phyloP scores from a whole-genome alignment of 1,140 invertebrate species.

The Adoxophyes honmai region DNA sequence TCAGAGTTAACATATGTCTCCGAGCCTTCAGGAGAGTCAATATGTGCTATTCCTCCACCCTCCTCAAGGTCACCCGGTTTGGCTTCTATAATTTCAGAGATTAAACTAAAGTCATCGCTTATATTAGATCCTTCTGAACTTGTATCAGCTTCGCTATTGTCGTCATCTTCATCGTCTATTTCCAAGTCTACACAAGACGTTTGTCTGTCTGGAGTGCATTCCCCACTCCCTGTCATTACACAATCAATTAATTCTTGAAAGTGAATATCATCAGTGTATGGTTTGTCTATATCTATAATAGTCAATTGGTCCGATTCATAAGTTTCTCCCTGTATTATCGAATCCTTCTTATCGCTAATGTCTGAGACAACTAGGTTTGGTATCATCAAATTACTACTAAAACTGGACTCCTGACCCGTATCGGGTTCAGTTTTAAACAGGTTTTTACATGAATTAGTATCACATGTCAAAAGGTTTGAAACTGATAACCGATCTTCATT shows the following conservation, averaged over 20 bases:
- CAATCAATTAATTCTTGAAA: slow-evolving; percentile 52
- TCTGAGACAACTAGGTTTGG: slow-evolving; percentile 73
- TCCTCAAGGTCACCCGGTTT: slow-evolving; percentile 77
- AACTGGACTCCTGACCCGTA: slow-evolving; percentile 41
- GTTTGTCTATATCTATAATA: slow-evolving; percentile 80
- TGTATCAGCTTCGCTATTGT: slow-evolving; percentile 20
- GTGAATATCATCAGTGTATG: slow-evolving; percentile 66
- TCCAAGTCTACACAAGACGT: slow-evolving; percentile 66
- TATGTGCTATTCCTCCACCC: slow-evolving; percentile 83
- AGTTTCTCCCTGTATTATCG: slow-evolving; percentile 70
- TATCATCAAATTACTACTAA: slow-evolving; percentile 71
- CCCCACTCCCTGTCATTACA: slow-evolving; percentile 45
- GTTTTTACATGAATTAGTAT: slow-evolving; percentile 71
- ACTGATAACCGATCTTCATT: slow-evolving; percentile 60
- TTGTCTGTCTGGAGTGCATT: slow-evolving; percentile 58
- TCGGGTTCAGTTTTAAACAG: slow-evolving; percentile 59
- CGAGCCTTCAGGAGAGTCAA: slow-evolving; percentile 88
- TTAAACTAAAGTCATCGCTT: slow-evolving; percentile 83
- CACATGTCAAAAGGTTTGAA: slow-evolving; percentile 66
- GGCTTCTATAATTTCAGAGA: slow-evolving; percentile 80
- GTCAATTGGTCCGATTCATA: slow-evolving; percentile 79
- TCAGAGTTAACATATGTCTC: slow-evolving; percentile 83
- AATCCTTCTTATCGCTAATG: slow-evolving; percentile 64
- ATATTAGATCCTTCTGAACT: slow-evolving; percentile 82
- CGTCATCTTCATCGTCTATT: slow-evolving; percentile 35